Conservation (phyloP, 2,888 invertebrate genomes). For the Lasioglossum malachurum region DNA sequence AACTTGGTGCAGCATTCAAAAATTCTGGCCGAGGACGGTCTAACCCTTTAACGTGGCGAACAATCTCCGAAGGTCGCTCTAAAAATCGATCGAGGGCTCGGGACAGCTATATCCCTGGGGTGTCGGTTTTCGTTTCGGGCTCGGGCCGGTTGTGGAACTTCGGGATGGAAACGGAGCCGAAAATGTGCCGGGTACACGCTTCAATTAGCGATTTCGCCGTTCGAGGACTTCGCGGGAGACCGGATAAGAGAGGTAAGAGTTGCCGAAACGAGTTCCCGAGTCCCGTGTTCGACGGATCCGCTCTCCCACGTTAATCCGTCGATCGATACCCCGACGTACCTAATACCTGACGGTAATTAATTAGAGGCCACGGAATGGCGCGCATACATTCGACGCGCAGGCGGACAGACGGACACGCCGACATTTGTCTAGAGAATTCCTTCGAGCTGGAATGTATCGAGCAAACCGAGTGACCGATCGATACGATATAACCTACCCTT, state of each 20-base stretch:
- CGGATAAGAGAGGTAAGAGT: background rate
- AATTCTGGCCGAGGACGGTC: background rate
- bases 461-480: constrained; percentile 25
- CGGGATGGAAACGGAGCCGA: background rate
- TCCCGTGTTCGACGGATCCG: constrained; percentile 8
- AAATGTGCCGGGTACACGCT: constrained; percentile 14
- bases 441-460: constrained; percentile 50
- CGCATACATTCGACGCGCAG: constrained; percentile 44
- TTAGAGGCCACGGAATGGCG: constrained; percentile 44
- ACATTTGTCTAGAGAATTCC: constrained; percentile 63
- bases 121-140: constrained; percentile 19
- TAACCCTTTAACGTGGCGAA: background rate
- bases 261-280: background rate
- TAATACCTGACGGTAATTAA: constrained; percentile 42
- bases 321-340: constrained; percentile 23
- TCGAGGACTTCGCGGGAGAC: background rate
- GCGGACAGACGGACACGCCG: constrained; percentile 39
- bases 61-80: background rate
- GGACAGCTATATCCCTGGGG: background rate
- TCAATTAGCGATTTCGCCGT: background rate
- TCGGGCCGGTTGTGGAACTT: background rate
- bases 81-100: background rate
- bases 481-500: constrained; percentile 52
- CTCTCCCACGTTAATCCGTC: constrained; percentile 14
- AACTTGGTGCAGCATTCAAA: too few species aligned